Base-by-base conservation (phyloP, 2,113 vertebrate genomes). In the Copsychus sechellarum region DNA sequence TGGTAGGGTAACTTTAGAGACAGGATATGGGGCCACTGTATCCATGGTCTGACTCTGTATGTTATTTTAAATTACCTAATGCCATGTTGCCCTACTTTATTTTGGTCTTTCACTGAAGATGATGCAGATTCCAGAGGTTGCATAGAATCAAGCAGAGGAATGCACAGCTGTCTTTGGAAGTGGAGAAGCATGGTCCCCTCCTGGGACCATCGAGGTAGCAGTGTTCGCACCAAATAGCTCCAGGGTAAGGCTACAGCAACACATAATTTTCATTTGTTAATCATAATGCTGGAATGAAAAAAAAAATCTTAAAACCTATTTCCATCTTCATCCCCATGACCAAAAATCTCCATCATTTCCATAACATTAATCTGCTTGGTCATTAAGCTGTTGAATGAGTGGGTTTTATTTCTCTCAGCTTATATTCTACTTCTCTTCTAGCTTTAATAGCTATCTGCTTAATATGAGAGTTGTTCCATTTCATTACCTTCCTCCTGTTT, bases 401-500 rank as follows among this genome's bases (percentile, higher is more conserved):
- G 97, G 95, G 95, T 98, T 96, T 97, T 96, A 96, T 97, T 97
- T 97, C 91, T 96, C 92, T 94, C 69, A 42, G 76, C 88, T 97
- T 96, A 93, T 97, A 97, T 98, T 97, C 95, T 92, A 93, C 93
- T 96, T 89, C 93, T 97, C 88, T 97, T 96, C 91, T 94, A 81
- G 94, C 81, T 97, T 96, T 95, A 97, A 97, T 95, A 97, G 95
- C 94, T 97, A 96, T 95, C 94, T 97, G 88, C 94, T 97, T 97
- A 96, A 97, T 97, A 95, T 76, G 86, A 95, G 92, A 97, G 92
- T 79, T 95, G 90, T 97, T 98, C 97, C 92, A 21, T 96, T 97
- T 97, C 97, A 97, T 98, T 98, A 97, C 92, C 77, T 97, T 97
- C 86, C 95, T 95, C 93, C 94, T 85, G 71, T 84, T 97, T 97